These are phyloP conservation scores for Ophioderma brevispina DNA, from an alignment of 35 echinoderm and acorn worm species.

Conservation along the genomic window DNA sequence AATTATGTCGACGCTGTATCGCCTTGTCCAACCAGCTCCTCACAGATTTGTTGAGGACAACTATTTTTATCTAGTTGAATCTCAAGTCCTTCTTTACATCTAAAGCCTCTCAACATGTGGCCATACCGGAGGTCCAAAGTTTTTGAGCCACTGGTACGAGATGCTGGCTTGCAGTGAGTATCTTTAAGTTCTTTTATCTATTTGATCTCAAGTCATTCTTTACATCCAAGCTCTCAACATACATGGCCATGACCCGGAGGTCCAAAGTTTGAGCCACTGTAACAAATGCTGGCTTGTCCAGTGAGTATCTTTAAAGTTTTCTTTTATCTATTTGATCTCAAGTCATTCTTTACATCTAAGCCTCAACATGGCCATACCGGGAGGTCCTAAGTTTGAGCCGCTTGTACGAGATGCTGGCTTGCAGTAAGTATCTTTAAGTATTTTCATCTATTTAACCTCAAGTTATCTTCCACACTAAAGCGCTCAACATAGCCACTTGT, in stretches of 20 bases:
- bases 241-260: too few relatives aligned
- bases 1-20: conserved; percentile 94
- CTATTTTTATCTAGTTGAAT: conserved; percentile 99
- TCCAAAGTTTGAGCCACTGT: too few relatives aligned
- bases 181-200: conserved; percentile 74
- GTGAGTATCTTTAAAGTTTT: too few relatives aligned
- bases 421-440: conserved; percentile 80
- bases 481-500: too few relatives aligned
- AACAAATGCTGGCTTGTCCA: too few relatives aligned
- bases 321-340: conserved; percentile 99
- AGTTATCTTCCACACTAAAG: too few relatives aligned
- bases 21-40: conserved; percentile 92
- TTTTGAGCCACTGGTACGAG: conserved; percentile 97
- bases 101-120: conserved; percentile 97
- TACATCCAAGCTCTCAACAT: conserved; percentile 86
- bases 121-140: conserved; percentile 99
- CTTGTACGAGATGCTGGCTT: conserved; percentile 87
- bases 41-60: conserved; percentile 92
- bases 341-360: conserved; percentile 99
- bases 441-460: too few relatives aligned
- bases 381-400: conserved; percentile 99
- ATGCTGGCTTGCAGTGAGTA: conserved; percentile 93
- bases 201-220: conserved; percentile 99
- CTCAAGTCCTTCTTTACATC: conserved; percentile 99
- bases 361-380: conserved; percentile 97